Conservation (phyloP, 2,797 vertebrate species). For the Diplodus sargus region DNA sequence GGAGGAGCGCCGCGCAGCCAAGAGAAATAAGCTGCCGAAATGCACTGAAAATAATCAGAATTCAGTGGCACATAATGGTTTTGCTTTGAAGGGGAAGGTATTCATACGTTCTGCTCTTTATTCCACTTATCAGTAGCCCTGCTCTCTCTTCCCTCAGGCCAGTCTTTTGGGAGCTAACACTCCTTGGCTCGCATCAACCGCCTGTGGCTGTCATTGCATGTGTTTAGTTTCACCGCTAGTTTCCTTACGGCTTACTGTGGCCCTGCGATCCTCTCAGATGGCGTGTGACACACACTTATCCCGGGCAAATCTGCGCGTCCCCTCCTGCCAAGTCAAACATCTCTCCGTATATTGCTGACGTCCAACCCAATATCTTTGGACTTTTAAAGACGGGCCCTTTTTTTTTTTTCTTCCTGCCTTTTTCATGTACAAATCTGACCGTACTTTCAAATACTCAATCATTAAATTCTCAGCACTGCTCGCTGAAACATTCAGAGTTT, state of each 20-base stretch:
- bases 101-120: constrained; percentile 75
- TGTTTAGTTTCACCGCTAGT: constrained; percentile 85
- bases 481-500: constrained; percentile 85
- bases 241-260: constrained; percentile 83
- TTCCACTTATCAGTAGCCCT: constrained; percentile 77
- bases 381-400: constrained; percentile 76
- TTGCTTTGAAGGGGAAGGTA: constrained; percentile 79
- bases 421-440: constrained; percentile 82
- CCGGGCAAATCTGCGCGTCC: constrained; percentile 75
- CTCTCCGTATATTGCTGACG: constrained; percentile 80
- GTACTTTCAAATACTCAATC: constrained; percentile 85
- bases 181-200: constrained; percentile 75
- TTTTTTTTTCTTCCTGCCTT: constrained; percentile 48
- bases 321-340: constrained; percentile 85
- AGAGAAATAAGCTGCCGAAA: constrained; percentile 75
- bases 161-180: constrained; percentile 78
- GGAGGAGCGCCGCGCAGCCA: constrained; percentile 58
- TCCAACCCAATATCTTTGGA: constrained; percentile 83
- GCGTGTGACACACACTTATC: constrained; percentile 84
- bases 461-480: constrained; percentile 84
- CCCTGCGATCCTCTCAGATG: constrained; percentile 79
- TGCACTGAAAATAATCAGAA: constrained; percentile 76
- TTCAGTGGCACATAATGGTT: constrained; percentile 72
- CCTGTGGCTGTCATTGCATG: constrained; percentile 85
- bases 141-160: constrained; percentile 68